A percentile compares a stretch with the other conserved stretches of the same genome.
Evolutionary conservation across 2,888 invertebrate species (phyloP).

Genomic region (Nudaria mundana): DNA sequence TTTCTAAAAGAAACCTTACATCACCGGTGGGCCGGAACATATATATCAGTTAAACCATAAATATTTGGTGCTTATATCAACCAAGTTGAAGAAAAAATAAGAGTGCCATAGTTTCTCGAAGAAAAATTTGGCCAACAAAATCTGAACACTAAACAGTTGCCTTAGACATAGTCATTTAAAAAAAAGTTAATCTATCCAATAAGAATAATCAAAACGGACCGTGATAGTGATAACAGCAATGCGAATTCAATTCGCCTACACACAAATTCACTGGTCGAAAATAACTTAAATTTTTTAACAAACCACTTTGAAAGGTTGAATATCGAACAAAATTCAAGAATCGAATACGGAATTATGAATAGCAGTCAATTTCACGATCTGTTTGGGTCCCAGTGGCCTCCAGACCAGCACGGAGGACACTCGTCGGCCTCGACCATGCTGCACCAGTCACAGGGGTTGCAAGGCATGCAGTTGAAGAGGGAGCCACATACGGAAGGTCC

Average conservation of each 20-base stretch:
- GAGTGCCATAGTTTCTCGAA: slow-evolving; percentile 68
- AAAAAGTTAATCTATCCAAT: slow-evolving; percentile 35
- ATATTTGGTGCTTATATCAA: slow-evolving; percentile 57
- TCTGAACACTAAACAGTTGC: slow-evolving; percentile 50
- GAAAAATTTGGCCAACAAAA: slow-evolving; percentile 54
- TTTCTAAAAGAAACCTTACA: slow-evolving; percentile 74
- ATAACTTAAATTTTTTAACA: slow-evolving; percentile 47
- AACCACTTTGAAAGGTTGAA: slow-evolving; percentile 20
- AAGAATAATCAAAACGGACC: slow-evolving; percentile 41
- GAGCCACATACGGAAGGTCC: slow-evolving; percentile 63
- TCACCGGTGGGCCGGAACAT: slow-evolving; percentile 68
- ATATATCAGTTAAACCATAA: slow-evolving; percentile 66
- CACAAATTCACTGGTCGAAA: slow-evolving; percentile 55
- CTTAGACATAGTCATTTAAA: slow-evolving; percentile 72
- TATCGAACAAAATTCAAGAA: slow-evolving; percentile 32
- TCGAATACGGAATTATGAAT: slow-evolving; percentile 59
- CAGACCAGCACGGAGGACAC: slow-evolving; percentile 73
- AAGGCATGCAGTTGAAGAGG: slow-evolving; percentile 62
- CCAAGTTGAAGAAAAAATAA: slow-evolving; percentile 60
- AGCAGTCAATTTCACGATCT: slow-evolving; percentile 74
- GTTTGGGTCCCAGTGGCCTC: slow-evolving; percentile 78
- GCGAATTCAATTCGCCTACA: slow-evolving; percentile 67
- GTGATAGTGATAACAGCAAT: slow-evolving; percentile 61
- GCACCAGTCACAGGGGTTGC: slow-evolving; percentile 55
- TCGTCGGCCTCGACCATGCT: slow-evolving; percentile 73